Evolutionary conservation across 1,140 invertebrate species (phyloP).

Genomic region (Rhopalosiphum maidis): DNA sequence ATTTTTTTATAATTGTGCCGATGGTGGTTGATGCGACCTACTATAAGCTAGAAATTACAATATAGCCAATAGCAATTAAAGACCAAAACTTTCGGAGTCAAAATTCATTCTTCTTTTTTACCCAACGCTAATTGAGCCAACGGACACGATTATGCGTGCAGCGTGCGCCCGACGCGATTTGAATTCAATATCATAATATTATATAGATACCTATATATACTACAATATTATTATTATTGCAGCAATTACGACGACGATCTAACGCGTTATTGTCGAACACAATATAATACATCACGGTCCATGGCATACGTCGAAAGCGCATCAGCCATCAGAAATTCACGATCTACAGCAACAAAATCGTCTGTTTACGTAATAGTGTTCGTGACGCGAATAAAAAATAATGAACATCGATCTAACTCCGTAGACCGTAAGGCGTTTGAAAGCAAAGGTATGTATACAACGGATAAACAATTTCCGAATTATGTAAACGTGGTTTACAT

Average conservation of each 20-base stretch:
- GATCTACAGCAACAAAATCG: slow-evolving; percentile 8
- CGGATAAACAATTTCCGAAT: background rate
- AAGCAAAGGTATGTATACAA: background rate
- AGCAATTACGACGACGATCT: background rate
- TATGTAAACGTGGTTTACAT: background rate
- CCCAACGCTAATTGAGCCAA: background rate
- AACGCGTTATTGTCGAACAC: background rate
- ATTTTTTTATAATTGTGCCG: background rate
- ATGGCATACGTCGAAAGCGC: background rate
- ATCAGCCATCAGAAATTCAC: background rate
- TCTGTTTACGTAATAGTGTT: background rate
- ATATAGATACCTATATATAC: background rate
- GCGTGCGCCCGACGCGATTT: background rate
- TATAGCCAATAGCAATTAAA: background rate
- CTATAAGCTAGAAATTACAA: background rate
- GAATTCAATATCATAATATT: background rate
- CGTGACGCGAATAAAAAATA: background rate
- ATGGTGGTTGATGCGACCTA: background rate
- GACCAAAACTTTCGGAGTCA: background rate
- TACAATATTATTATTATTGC: background rate
- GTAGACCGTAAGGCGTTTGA: background rate
- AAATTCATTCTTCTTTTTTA: background rate
- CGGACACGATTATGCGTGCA: background rate
- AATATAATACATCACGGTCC: slow-evolving; percentile 7
- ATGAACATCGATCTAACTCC: background rate